A percentile compares a stretch with the other conserved stretches of the same genome.
These are phyloP conservation scores for Parasteatoda tepidariorum DNA, from an alignment of 1,140 invertebrate species.

Conservation along the genomic window DNA sequence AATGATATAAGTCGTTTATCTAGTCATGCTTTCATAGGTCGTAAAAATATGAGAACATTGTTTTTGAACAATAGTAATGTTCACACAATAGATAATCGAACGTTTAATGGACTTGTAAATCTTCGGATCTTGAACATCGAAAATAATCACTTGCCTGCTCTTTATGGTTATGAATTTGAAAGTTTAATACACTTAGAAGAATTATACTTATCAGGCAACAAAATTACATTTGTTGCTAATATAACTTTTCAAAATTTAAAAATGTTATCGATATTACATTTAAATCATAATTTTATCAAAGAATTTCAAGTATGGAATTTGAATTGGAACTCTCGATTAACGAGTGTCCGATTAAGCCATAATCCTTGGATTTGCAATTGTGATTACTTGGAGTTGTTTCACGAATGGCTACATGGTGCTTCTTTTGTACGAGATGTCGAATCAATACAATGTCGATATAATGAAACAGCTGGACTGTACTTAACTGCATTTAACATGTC, in stretches of 20 bases:
- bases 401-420: constrained; percentile 76
- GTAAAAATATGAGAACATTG: constrained; percentile 87
- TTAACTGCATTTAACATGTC: constrained; percentile 56
- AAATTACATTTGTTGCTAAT: constrained; percentile 82
- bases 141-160: constrained; percentile 81
- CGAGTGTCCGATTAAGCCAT: constrained; percentile 78
- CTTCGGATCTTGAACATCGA: constrained; percentile 86
- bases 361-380: constrained; percentile 92
- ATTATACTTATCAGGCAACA: constrained; percentile 88
- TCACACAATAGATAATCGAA: constrained; percentile 88
- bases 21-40: constrained; percentile 90
- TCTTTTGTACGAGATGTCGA: constrained; percentile 16
- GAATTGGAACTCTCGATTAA: constrained; percentile 77
- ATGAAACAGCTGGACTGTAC: constrained; percentile 75
- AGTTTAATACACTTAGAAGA: constrained; percentile 82
- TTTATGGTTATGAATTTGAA: constrained; percentile 92
- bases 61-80: constrained; percentile 88
- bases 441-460: constrained; percentile 64
- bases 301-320: constrained; percentile 88
- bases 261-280: constrained; percentile 81
- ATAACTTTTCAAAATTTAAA: constrained; percentile 81
- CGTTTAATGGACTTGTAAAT: constrained; percentile 87
- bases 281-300: constrained; percentile 86
- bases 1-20: constrained; percentile 86
- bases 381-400: constrained; percentile 86